Evolutionary conservation across 2,797 vertebrate genomes (phyloP).

Genomic region (Novumbra hubbsi): DNA sequence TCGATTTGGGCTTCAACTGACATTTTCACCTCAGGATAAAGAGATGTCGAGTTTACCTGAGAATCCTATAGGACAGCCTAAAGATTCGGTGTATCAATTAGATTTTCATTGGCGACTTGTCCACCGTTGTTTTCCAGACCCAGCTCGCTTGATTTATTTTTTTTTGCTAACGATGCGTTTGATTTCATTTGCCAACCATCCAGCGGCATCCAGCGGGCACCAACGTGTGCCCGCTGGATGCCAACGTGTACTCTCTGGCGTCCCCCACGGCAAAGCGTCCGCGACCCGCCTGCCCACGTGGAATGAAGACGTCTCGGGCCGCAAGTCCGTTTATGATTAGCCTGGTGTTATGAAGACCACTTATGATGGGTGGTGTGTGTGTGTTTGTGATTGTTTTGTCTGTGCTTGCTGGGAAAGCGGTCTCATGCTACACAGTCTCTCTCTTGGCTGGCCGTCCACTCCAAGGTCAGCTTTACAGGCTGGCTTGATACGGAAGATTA

Average conservation of each 20-base stretch:
- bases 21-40: neutral
- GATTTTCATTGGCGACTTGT: neutral
- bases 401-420: slow-evolving; percentile 5
- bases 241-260: neutral
- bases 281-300: slow-evolving; percentile 48
- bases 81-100: neutral
- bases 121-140: neutral
- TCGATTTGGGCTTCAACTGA: neutral
- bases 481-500: slow-evolving; percentile 82
- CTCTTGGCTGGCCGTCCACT: slow-evolving; percentile 72
- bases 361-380: slow-evolving; percentile 8
- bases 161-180: slow-evolving; percentile 17
- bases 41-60: neutral
- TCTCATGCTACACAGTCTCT: neutral
- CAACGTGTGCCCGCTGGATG: slow-evolving; percentile 31
- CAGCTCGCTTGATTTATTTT: slow-evolving; percentile 18
- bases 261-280: slow-evolving; percentile 8
- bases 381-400: slow-evolving; percentile 64
- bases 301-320: slow-evolving; percentile 38
- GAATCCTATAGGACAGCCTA: neutral
- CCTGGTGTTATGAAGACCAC: neutral
- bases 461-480: slow-evolving; percentile 80
- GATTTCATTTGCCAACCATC: slow-evolving; percentile 18
- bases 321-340: neutral
- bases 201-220: slow-evolving; percentile 19